Evolutionary conservation across 2,888 invertebrate species (phyloP), one percentile per base, ranked within the genome.

Genomic region (Xylota segnis): DNA sequence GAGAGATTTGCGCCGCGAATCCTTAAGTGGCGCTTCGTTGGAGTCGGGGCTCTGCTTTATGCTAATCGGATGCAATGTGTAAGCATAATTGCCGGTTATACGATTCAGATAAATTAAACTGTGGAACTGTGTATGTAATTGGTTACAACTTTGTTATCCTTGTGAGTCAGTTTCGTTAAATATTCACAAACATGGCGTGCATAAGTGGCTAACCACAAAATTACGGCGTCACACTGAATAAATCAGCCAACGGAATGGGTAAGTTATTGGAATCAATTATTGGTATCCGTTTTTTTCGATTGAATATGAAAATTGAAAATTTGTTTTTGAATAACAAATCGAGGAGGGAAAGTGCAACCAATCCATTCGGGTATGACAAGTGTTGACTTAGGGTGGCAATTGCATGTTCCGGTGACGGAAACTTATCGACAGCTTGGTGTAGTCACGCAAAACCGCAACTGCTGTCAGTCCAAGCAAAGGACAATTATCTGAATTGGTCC

Each of bases 391-490:
- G 65, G 45, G 32, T 16, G 74, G 63, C 23, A n/a, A 74, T 75
- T 66, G 56, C 75, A 66, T 66, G 75, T 58, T 47, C 7, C 6
- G n/a, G 47, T n/a, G 14, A 12, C 34, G 3, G 23, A 47, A 18
- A 58, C 29, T 58, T 76, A 76, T 78, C 63, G 65, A 74, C 83
- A 74, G 65, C 52, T 75, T 76, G 79, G 81, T n/a, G n/a, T 79
- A 86, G 74, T 45, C 84, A 86, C 84, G 84, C 84, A 40, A 86
- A 86, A 76, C 84, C 84, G 40, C 84, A 81, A 29, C 18, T 16
- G 43, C 5, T 29, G 40, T 58, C 58, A 66, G 66, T 63, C 52
- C 50, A 34, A 47, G 37, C 59, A 43, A 37, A 18, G 66, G 68
- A 76, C 32, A 27, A 78, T 71, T 78, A 78, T 10, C 32, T 34